Base-by-base conservation (phyloP, 2,797 vertebrate species). In the Enteromius unitaeniatus region DNA sequence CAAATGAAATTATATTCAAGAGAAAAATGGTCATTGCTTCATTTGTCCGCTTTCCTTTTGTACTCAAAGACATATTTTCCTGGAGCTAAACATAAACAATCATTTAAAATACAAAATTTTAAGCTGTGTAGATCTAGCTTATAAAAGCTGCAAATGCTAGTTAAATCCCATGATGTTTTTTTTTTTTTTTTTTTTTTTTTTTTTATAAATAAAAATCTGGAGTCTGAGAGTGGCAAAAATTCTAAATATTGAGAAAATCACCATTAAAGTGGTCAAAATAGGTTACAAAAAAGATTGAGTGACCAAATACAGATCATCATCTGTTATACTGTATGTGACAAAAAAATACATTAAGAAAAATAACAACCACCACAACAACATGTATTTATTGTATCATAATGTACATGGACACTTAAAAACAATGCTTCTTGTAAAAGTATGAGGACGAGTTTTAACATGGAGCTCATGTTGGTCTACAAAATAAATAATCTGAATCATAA, bases 1-100 rank as follows among this genome's bases (percentile, higher is more conserved):
- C 47, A 77, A 65, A 81, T 55, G 3, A 70, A 82, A 80, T 58
- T 37, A 81, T 47, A 84, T 69, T 31, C 51, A 40, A 68, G 42
- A 53, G 37, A 82, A 74, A 64, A 78, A 28, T 45, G 28, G 49
- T 67, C 58, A 55, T 64, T 26, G 47, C 14, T 79, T 60, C 28
- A 68, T 60, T 67, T 72, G 37, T 67, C 34, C 1, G 10, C 6
- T 70, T 69, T 81, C 62, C 55, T 80, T 77, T 83, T 69, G 15
- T 31, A 58, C 70, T 31, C 60, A 4, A 53, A 53, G 9, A 45
- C 62, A 31, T 82, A n/a, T 42, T 69, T 42, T 77, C 49, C 23
- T 37, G 62, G 15, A 83, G 62, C 34, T 49, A 53, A 51, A 67
- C 15, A 83, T 17, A 76, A 31, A 80, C n/a, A 69, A 31, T 28